These are phyloP conservation scores for Trypoxylon attenuatum DNA, from an alignment of 2,888 invertebrate genomes.

Conservation along the genomic window DNA sequence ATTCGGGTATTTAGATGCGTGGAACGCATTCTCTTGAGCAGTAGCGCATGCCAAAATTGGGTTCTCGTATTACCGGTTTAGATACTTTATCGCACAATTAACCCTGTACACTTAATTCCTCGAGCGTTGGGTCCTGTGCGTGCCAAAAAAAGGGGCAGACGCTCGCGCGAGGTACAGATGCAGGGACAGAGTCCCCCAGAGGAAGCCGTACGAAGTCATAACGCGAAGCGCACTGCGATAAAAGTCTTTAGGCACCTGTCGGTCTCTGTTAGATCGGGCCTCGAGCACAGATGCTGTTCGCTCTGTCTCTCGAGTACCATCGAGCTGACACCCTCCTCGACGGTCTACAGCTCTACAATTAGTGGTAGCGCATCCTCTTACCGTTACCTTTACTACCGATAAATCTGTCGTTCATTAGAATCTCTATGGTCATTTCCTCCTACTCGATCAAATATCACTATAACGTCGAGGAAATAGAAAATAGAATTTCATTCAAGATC, in stretches of 20 bases:
- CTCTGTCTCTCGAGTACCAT: conserved; percentile 24
- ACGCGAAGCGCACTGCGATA: conserved; percentile 58
- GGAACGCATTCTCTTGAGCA: neutral
- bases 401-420: conserved; percentile 16
- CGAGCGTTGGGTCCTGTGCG: neutral
- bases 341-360: conserved; percentile 24
- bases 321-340: conserved; percentile 15
- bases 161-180: conserved; percentile 12
- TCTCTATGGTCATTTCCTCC: neutral
- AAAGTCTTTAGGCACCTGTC: conserved; percentile 68
- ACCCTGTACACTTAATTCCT: neutral
- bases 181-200: conserved; percentile 49
- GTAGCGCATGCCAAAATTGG: neutral
- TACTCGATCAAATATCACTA: too few relatives aligned
- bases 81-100: neutral
- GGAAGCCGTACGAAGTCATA: conserved; percentile 56
- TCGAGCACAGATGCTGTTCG: conserved; percentile 58
- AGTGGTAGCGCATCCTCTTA: conserved; percentile 13
- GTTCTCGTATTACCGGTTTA: neutral
- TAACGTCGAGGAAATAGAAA: too few relatives aligned
- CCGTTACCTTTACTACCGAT: conserved; percentile 19
- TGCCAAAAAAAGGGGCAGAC: conserved; percentile 9
- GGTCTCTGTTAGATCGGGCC: conserved; percentile 31
- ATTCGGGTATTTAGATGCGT: too few relatives aligned
- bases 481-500: too few relatives aligned